Percentiles rank a stretch among this genome's conserved stretches.
phyloP scores from a whole-genome alignment of 2,113 vertebrate genomes.

The Cyprinus carpio region DNA sequence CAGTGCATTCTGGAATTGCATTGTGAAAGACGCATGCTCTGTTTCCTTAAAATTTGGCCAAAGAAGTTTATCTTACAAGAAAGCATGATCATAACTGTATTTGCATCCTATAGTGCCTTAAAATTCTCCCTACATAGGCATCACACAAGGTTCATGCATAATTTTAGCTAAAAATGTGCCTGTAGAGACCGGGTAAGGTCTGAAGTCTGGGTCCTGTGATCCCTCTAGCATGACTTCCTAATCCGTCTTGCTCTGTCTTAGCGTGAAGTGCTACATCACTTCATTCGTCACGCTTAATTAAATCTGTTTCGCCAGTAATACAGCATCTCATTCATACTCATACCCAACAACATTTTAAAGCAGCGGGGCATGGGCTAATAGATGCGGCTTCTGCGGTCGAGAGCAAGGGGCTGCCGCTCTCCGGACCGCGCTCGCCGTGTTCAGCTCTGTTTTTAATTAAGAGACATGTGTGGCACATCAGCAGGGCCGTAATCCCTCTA shows the following conservation, averaged over 20 bases:
- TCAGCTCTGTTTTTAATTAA: slow-evolving; percentile 52
- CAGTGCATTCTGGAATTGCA: background rate
- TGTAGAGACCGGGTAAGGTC: background rate
- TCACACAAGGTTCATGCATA: background rate
- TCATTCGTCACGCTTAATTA: slow-evolving; percentile 54
- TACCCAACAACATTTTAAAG: slow-evolving; percentile 19
- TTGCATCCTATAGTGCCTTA: background rate
- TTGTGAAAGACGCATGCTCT: background rate
- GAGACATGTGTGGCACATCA: slow-evolving; percentile 39
- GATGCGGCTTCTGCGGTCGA: background rate
- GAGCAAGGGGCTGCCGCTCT: slow-evolving; percentile 6
- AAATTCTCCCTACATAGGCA: background rate
- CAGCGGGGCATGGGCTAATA: slow-evolving; percentile 26
- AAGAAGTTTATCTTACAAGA: background rate
- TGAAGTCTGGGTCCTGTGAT: slow-evolving; percentile 10
- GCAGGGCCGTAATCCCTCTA: slow-evolving; percentile 41
- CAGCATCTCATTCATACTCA: slow-evolving; percentile 11
- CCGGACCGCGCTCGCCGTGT: background rate
- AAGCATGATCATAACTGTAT: background rate
- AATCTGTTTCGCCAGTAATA: slow-evolving; percentile 25
- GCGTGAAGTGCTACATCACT: slow-evolving; percentile 45
- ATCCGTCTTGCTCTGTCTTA: slow-evolving; percentile 26
- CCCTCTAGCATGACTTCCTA: slow-evolving; percentile 15
- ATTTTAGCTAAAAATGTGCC: background rate
- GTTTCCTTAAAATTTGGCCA: background rate